A percentile compares a stretch with the other conserved stretches of the same genome.
phyloP scores from a whole-genome alignment of 1,140 invertebrate species.

The Saxidomus purpurata region DNA sequence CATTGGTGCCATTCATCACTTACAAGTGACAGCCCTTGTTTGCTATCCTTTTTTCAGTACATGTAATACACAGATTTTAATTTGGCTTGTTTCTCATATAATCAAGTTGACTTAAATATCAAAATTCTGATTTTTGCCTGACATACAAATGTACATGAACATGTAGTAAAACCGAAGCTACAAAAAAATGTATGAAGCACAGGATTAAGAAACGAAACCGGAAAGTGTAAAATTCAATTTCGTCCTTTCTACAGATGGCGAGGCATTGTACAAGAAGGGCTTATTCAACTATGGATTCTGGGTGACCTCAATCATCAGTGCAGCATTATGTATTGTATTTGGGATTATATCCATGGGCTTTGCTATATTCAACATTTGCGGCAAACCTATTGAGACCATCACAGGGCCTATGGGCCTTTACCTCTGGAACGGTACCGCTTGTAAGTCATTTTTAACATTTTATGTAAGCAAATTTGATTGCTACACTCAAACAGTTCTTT shows the following conservation, averaged over 20 bases:
- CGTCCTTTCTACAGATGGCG: conserved; percentile 88
- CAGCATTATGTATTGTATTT: conserved; percentile 90
- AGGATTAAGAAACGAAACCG: too few species aligned
- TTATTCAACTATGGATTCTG: conserved; percentile 92
- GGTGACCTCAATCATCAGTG: conserved; percentile 90
- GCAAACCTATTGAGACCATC: conserved; percentile 91
- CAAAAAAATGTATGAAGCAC: not conserved
- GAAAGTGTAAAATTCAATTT: too few species aligned
- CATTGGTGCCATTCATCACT: too few species aligned
- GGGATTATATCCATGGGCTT: conserved; percentile 91
- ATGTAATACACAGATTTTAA: too few species aligned
- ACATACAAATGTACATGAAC: not conserved
- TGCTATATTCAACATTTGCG: conserved; percentile 92
- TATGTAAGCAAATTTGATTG: too few species aligned
- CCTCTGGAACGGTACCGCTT: conserved; percentile 91
- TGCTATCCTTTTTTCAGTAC: too few species aligned
- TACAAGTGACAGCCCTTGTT: too few species aligned
- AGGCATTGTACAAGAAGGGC: conserved; percentile 91
- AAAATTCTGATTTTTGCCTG: too few species aligned
- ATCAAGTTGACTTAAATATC: too few species aligned
- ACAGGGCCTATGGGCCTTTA: conserved; percentile 93
- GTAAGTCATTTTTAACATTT: too few species aligned
- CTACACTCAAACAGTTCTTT: too few species aligned
- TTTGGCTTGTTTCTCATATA: too few species aligned
- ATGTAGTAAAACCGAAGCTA: not conserved